A percentile compares a stretch with the other conserved stretches of the same genome.
Evolutionary conservation across 2,797 vertebrate species (phyloP).

Genomic region (Myotis vivesi): DNA sequence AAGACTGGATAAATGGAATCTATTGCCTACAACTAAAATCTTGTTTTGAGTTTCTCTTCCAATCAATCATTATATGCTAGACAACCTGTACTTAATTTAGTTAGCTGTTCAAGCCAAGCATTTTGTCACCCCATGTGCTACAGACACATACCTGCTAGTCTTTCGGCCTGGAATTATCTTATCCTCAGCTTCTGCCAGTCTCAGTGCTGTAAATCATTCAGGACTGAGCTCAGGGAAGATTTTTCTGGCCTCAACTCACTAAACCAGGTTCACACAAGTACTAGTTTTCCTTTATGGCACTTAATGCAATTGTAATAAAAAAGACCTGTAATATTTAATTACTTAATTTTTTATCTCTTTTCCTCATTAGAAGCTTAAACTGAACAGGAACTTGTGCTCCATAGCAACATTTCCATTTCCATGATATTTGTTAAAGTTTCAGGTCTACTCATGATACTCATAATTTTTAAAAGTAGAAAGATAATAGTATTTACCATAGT

Average conservation of each 20-base stretch:
- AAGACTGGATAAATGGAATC: not conserved
- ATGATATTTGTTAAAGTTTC: not conserved
- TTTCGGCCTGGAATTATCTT: not conserved
- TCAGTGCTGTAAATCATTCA: not conserved
- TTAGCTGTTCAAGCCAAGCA: not conserved
- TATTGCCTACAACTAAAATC: not conserved
- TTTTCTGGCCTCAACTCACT: not conserved
- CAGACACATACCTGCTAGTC: not conserved
- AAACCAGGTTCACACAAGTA: not conserved
- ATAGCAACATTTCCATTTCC: not conserved
- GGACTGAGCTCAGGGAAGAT: not conserved
- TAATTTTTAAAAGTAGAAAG: not conserved
- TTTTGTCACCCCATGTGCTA: not conserved
- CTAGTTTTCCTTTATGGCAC: not conserved
- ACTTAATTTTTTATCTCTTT: not conserved
- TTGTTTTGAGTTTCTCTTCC: constrained; percentile 31
- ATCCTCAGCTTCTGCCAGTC: not conserved
- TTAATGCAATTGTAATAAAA: not conserved
- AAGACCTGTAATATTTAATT: not conserved
- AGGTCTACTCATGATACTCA: not conserved
- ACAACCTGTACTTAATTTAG: not conserved
- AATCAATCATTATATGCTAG: not conserved
- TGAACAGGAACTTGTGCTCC: not conserved
- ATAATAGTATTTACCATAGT: not conserved
- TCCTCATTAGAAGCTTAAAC: not conserved